Base-by-base conservation (phyloP, 2,888 invertebrate species). In the Dolomedes plantarius region DNA sequence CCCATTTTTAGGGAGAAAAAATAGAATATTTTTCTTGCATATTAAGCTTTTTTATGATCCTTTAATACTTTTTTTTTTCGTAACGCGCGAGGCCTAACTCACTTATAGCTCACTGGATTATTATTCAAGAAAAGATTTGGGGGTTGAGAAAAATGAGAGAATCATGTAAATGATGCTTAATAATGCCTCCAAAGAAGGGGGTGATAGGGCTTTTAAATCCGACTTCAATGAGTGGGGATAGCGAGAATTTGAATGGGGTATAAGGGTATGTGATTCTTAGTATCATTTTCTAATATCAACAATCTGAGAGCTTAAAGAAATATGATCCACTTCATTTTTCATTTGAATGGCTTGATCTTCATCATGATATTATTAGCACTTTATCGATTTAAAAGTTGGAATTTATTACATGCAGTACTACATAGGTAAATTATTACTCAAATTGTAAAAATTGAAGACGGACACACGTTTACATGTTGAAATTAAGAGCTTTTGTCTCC, bases 111-210 rank as follows among this genome's bases (percentile, higher is more conserved):
- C 46, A 13, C 46, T 16, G 27, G 71, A 82, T 82, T 82, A 82
- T 76, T 72, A 82, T 76, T 76, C 82, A 29, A 32, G 69, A 72
- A 82, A 81, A 82, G 75, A 41, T 56, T 65, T 29, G 28, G 28
- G 19, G 27, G 50, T 27, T 39, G 50, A 65, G 82, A 72, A 76
- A 82, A 72, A 82, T 64, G 76, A 64, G 69, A 46, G 19, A 65
- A 46, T 72, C 82, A 82, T 82, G 82, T 72, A 82, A 82, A 82
- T 82, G 71, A 82, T 29, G 64, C 76, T 76, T 82, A 82, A 76
- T 82, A 82, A 82, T 41, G 46, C 28, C 62, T 28, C 11, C 1
- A 32, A 31, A 56, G 56, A 32, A 32, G 28, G 23, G 27, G 9
- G 36, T 28, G 31, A 31, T 27, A 50, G 19, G 31, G 7, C 23